Evolutionary conservation across 1,140 invertebrate species (phyloP).

Genomic region (Cydia amplana): DNA sequence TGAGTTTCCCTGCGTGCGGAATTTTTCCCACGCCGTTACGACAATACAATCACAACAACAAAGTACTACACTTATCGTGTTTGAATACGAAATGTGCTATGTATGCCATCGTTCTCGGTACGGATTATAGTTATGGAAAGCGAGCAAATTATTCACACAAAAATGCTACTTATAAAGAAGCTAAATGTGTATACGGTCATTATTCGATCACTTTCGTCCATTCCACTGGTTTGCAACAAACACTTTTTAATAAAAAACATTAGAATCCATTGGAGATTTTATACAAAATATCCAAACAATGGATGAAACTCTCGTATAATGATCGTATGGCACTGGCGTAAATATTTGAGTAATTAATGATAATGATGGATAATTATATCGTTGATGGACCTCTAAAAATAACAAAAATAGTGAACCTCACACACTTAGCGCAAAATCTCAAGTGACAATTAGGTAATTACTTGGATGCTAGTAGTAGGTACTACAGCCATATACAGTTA

Average conservation of each 20-base stretch:
- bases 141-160: slow-evolving; percentile 14
- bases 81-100: slow-evolving; percentile 29
- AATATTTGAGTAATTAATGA: not conserved
- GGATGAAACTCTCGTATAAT: not conserved
- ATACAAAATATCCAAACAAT: too few relatives aligned
- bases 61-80: slow-evolving; percentile 32
- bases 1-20: slow-evolving; percentile 20
- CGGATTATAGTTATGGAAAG: slow-evolving; percentile 13
- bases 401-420: not conserved
- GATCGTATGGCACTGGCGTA: not conserved
- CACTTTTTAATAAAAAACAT: too few relatives aligned
- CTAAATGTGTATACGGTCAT: not conserved
- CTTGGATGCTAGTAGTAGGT: not conserved
- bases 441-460: not conserved
- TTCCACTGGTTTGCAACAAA: not conserved
- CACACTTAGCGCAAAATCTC: not conserved
- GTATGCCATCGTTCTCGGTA: slow-evolving; percentile 25
- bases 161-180: not conserved
- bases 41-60: slow-evolving; percentile 26
- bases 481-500: not conserved
- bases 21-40: slow-evolving; percentile 29
- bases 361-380: not conserved
- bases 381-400: not conserved
- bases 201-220: not conserved
- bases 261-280: too few relatives aligned